Base-by-base conservation (phyloP, 2,113 vertebrate species). In the Grallaria varia region DNA sequence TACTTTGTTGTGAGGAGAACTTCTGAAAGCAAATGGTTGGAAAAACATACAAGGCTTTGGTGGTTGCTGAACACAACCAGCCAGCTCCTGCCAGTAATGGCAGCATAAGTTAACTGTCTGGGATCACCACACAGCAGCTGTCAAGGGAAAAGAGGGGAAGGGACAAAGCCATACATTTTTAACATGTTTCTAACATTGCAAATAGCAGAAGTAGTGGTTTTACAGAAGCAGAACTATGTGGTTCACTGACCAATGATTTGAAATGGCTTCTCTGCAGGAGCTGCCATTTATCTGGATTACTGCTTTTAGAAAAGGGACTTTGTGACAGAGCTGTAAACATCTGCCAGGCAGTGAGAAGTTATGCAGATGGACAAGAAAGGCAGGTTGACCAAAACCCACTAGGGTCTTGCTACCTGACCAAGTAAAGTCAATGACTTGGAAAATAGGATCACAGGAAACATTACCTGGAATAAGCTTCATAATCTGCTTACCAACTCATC, bases 201-300 rank as follows among this genome's bases (percentile, higher is more conserved):
- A 84, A 76, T 53, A 82, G 64, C 56, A 93, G 68, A 96, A 93
- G 64, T 40, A 72, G 87, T 62, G 73, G 87, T 94, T 96, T 91
- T 68, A 84, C 58, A 90, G 80, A 87, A 94, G 93, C 76, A 92
- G 69, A 92, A 90, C 50, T 89, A 71, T 11, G 83, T 55, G 85
- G 93, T 90, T 92, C 88, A 87, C 66, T 81, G 80, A 90, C 85
- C 90, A 89, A 31, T 72, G 73, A 85, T 75, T 66, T 93, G 79
- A 91, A 92, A 83, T 59, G 73, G 47, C 56, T 90, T 81, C 74
- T 72, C 69, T 2, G 3, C 76, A 88, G 76, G 69, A 94, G 81
- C 49, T 93, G 69, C 58, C 69, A 60, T 71, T 95, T 75, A 87
- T 88, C 66, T 75, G 68, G 23, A 79, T 82, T 78, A 58, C 28